A percentile compares a stretch with the other conserved stretches of the same genome.
Evolutionary conservation across 2,888 invertebrate species (phyloP).

Genomic region (Andrena marginata): DNA sequence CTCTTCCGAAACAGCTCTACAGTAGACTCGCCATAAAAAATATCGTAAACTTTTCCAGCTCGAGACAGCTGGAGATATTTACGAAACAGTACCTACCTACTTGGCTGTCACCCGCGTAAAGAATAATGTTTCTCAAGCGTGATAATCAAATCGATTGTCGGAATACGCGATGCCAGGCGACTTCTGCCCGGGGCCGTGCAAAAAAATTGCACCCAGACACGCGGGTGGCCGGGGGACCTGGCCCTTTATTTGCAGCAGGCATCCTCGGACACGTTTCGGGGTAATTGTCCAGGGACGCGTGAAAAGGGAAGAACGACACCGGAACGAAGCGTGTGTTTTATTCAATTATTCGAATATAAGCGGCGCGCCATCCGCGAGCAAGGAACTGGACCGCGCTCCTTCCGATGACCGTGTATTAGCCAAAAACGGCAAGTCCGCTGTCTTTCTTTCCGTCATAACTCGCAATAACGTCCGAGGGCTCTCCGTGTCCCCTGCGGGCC

Average conservation of each 20-base stretch:
- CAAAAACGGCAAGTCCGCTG: conserved; percentile 36
- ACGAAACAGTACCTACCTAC: not conserved
- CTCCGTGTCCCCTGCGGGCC: not conserved
- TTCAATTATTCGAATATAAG: conserved; percentile 48
- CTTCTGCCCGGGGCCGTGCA: not conserved
- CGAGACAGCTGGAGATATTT: not conserved
- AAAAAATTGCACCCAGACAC: conserved; percentile 1
- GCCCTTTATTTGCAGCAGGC: not conserved
- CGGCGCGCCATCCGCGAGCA: conserved; percentile 21
- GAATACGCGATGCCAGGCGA: not conserved
- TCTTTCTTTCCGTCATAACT: conserved; percentile 47
- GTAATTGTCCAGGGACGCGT: not conserved
- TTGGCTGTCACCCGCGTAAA: not conserved
- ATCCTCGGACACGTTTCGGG: not conserved
- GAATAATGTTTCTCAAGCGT: no score
- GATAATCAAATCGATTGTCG: no score
- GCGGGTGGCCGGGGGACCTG: not conserved
- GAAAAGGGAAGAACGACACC: not conserved
- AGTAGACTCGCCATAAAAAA: no score
- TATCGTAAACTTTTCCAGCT: no score
- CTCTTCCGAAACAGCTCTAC: not conserved
- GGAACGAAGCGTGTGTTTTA: not conserved
- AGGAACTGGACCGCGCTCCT: conserved; percentile 22
- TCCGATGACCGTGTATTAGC: conserved; percentile 59
- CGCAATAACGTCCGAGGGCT: conserved; percentile 45